phyloP scores from a whole-genome alignment of 2,113 vertebrate genomes.

The Hepsetus odoe region DNA sequence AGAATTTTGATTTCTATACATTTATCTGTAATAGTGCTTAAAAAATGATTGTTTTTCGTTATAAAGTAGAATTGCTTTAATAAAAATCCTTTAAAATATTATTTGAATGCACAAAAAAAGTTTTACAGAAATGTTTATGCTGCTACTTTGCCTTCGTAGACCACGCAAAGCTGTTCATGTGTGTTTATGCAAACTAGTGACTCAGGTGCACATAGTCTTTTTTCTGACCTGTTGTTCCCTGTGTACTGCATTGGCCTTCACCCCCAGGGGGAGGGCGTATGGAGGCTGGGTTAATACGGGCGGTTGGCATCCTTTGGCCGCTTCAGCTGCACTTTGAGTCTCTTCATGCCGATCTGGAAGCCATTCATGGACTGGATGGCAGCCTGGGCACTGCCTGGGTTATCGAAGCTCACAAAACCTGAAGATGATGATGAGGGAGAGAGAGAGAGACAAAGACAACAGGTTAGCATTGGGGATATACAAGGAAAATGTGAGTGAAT shows the following conservation, averaged over 20 bases:
- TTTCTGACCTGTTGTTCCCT: constrained; percentile 71
- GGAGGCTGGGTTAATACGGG: constrained; percentile 86
- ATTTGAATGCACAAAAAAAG: background rate
- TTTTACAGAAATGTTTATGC: background rate
- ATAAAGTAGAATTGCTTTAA: too few relatives aligned
- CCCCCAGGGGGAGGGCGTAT: constrained; percentile 66
- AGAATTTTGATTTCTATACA: too few relatives aligned
- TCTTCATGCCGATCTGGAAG: constrained; percentile 99
- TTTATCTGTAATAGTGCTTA: too few relatives aligned
- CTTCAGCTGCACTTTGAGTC: constrained; percentile 99
- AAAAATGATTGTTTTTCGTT: too few relatives aligned
- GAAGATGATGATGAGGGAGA: constrained; percentile 48
- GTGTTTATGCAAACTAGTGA: background rate
- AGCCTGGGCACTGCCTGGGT: constrained; percentile 97
- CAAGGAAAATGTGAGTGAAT: constrained; percentile 1
- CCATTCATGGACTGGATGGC: constrained; percentile 99
- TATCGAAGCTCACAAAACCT: constrained; percentile 99
- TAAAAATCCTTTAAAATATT: too few relatives aligned
- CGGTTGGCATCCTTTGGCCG: constrained; percentile 99
- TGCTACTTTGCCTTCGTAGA: background rate
- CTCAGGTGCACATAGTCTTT: background rate
- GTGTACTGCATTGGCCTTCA: constrained; percentile 70
- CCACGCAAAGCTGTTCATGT: too few relatives aligned
- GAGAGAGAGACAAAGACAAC: constrained; percentile 12
- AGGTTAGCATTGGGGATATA: constrained; percentile 26